phyloP scores from a whole-genome alignment of 2,113 vertebrate genomes.

The Xerus inauris region DNA sequence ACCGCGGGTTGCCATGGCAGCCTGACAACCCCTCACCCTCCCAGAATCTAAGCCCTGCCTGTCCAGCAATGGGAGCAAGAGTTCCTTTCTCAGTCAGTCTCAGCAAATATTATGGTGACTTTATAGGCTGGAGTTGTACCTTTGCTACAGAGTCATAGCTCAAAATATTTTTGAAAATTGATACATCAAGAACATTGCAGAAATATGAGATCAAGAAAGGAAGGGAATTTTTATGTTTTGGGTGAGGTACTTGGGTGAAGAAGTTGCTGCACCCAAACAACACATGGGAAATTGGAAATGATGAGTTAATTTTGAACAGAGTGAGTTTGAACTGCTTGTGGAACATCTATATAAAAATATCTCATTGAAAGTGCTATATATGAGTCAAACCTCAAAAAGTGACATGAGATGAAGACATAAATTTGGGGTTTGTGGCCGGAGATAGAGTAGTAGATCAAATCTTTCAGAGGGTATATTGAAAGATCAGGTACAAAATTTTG shows the following conservation, averaged over 20 bases:
- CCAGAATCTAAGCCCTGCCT: not conserved
- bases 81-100: not conserved
- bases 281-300: not conserved
- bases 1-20: slow-evolving; percentile 8
- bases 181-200: not conserved
- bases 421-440: not conserved
- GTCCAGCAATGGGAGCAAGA: not conserved
- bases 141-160: not conserved
- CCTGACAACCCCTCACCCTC: not conserved
- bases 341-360: not conserved
- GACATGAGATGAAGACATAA: not conserved
- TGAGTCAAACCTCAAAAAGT: not conserved
- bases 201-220: not conserved
- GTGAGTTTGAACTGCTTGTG: not conserved
- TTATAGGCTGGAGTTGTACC: not conserved
- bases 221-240: not conserved
- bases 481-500: not conserved
- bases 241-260: not conserved
- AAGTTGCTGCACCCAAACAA: not conserved
- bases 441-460: not conserved
- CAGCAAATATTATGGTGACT: not conserved
- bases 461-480: not conserved
- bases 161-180: slow-evolving; percentile 36
- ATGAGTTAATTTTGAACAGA: not conserved
- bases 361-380: not conserved